Conservation (phyloP, 2,113 vertebrate species). For the Takifugu flavidus region DNA sequence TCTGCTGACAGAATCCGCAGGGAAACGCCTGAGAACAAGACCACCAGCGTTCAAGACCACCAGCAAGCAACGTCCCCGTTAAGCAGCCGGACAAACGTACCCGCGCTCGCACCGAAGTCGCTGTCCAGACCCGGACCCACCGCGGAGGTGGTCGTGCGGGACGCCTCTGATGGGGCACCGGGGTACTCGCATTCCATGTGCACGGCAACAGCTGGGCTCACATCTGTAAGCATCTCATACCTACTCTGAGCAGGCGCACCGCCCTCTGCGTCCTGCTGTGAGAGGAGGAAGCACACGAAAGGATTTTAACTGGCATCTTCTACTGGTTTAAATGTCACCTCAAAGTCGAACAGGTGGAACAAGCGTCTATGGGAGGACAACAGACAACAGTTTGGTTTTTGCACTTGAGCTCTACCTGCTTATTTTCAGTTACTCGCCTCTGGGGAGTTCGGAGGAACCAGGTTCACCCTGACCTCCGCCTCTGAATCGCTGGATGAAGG, state of each 20-base stretch:
- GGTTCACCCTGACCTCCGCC: constrained; percentile 49
- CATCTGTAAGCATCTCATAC: constrained; percentile 41
- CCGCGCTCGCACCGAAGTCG: constrained; percentile 83
- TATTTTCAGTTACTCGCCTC: constrained; percentile 28
- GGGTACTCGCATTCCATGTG: constrained; percentile 60
- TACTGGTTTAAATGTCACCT: too few species aligned
- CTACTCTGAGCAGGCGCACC: constrained; percentile 49
- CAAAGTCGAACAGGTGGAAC: too few species aligned
- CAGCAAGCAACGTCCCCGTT: not conserved
- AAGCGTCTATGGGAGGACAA: not conserved
- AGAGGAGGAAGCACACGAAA: not conserved
- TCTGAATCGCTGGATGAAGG: constrained; percentile 67
- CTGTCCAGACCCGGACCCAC: constrained; percentile 78
- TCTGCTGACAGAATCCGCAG: constrained; percentile 79
- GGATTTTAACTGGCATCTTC: too few species aligned
- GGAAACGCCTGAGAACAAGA: constrained; percentile 72
- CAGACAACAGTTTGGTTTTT: too few species aligned
- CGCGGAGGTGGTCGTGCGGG: constrained; percentile 48
- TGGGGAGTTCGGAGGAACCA: constrained; percentile 78
- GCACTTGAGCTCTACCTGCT: too few species aligned
- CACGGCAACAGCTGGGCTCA: constrained; percentile 20
- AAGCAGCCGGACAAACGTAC: constrained; percentile 34
- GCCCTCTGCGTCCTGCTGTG: constrained; percentile 24
- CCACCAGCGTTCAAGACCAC: not conserved
- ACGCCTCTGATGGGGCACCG: constrained; percentile 43